A percentile compares a stretch with the other conserved stretches of the same genome.
phyloP scores from a whole-genome alignment of 1,140 invertebrate genomes.

The Magallana angulata region DNA sequence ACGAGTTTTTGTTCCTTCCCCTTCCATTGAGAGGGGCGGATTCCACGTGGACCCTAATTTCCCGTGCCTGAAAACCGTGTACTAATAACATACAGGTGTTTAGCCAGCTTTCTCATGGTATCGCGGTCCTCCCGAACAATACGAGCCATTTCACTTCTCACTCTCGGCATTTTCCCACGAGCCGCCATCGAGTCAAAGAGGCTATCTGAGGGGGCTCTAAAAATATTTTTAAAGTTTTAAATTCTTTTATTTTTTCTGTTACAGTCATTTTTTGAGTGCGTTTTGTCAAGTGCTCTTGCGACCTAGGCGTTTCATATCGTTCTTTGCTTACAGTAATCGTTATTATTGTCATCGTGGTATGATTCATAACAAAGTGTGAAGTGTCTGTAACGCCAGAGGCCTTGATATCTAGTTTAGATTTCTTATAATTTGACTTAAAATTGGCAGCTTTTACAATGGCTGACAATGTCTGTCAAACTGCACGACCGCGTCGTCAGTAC shows the following conservation, averaged over 20 bases:
- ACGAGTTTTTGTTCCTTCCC: not conserved
- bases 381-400: too few relatives aligned
- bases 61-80: slow-evolving; percentile 14
- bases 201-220: slow-evolving; percentile 8
- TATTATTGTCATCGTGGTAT: not conserved
- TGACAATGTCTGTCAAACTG: not conserved
- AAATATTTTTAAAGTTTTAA: not conserved
- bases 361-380: slow-evolving; percentile 6
- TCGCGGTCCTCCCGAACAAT: slow-evolving; percentile 32
- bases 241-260: not conserved
- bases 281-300: not conserved
- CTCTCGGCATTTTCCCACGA: slow-evolving; percentile 41
- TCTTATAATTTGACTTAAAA: not conserved
- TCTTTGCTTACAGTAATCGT: not conserved
- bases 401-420: not conserved
- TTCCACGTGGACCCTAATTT: slow-evolving; percentile 14
- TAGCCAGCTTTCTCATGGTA: slow-evolving; percentile 38
- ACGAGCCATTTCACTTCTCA: slow-evolving; percentile 44
- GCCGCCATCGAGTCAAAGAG: slow-evolving; percentile 34
- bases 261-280: not conserved
- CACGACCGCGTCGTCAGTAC: not conserved
- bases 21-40: not conserved
- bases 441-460: not conserved
- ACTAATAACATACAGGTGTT: slow-evolving; percentile 36
- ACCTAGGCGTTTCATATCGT: not conserved